Conservation (phyloP, 2,888 invertebrate genomes). For the Villa cingulata region DNA sequence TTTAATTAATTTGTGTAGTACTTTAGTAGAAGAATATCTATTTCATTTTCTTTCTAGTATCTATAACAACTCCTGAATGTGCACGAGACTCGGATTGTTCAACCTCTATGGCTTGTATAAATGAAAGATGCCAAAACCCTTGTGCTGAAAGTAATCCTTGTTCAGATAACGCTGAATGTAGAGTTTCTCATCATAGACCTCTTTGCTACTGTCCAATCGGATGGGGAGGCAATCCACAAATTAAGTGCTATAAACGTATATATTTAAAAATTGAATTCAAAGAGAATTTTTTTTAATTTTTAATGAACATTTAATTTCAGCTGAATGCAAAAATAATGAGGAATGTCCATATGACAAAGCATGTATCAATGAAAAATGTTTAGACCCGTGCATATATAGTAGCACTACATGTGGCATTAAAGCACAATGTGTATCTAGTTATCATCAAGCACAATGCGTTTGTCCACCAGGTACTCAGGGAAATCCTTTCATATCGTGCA, state of each 20-base stretch:
- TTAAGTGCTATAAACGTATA: constrained; percentile 76
- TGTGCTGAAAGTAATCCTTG: constrained; percentile 66
- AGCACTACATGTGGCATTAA: constrained; percentile 60
- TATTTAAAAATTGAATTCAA: constrained; percentile 12
- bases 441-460: constrained; percentile 65
- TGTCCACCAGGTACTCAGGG: constrained; percentile 80
- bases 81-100: constrained; percentile 61
- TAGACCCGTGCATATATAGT: constrained; percentile 59
- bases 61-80: constrained; percentile 51
- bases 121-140: constrained; percentile 65
- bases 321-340: constrained; percentile 63
- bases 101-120: constrained; percentile 63
- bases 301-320: constrained; percentile 36
- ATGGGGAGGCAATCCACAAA: constrained; percentile 78
- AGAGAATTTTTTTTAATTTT: not conserved
- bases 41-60: not conserved
- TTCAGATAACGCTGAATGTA: constrained; percentile 66
- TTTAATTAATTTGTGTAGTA: too few species aligned
- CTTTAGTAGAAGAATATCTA: not conserved
- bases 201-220: constrained; percentile 72
- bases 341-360: constrained; percentile 76
- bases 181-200: constrained; percentile 62
- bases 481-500: constrained; percentile 66
- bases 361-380: constrained; percentile 65
- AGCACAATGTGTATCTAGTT: constrained; percentile 59